Percentiles rank a stretch among this genome's conserved stretches.
Conservation (phyloP, 92 coral and sea anemone genomes). For the Nematostella vectensis region DNA sequence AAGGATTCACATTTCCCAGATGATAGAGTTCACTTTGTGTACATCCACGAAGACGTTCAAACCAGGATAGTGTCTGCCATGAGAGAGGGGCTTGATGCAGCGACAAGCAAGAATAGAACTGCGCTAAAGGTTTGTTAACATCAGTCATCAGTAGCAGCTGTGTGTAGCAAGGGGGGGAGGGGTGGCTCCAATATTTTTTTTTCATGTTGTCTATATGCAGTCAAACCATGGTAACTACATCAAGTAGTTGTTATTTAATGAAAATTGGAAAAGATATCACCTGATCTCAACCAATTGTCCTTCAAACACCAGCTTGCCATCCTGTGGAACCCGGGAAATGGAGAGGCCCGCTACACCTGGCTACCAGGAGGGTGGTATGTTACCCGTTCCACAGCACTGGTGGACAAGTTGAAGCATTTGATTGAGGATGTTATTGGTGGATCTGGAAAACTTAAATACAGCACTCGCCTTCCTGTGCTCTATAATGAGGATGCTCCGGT, state of each 20-base stretch:
- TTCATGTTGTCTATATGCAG: background rate
- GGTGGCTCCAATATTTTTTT: no score
- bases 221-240: background rate
- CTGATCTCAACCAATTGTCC: background rate
- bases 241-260: background rate
- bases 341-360: conserved; percentile 78
- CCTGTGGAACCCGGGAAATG: conserved; percentile 78
- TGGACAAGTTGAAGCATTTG: conserved; percentile 36
- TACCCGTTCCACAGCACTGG: conserved; percentile 24
- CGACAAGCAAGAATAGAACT: conserved; percentile 3
- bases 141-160: no score
- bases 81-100: conserved; percentile 20
- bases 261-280: background rate
- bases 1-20: conserved; percentile 31
- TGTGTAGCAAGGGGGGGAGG: conserved; percentile 1
- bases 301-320: conserved; percentile 38
- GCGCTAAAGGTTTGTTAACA: conserved; percentile 16
- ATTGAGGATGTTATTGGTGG: conserved; percentile 54
- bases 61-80: conserved; percentile 35
- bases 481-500: conserved; percentile 84
- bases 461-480: conserved; percentile 41
- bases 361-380: conserved; percentile 85
- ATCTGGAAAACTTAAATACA: conserved; percentile 46
- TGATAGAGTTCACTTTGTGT: conserved; percentile 61
- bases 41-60: conserved; percentile 65